Evolutionary conservation across 2,797 vertebrate genomes (phyloP), one percentile per base, ranked within the genome.

Genomic region (Nannoperca obscura): DNA sequence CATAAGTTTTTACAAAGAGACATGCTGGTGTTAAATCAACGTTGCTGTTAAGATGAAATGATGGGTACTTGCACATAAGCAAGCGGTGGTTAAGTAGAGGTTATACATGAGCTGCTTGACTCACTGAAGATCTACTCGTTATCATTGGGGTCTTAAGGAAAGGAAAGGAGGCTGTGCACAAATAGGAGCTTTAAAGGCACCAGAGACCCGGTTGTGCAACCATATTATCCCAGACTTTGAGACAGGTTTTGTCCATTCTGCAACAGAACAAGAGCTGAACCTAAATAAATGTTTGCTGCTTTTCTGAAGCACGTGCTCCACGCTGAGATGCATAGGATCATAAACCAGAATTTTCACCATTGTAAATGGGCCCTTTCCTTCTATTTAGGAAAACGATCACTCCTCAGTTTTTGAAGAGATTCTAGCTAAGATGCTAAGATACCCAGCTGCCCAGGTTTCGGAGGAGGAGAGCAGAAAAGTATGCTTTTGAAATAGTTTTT

Each of bases 1-100:
- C 0, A 47, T 6, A 61, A 7, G 13, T 61, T 78, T 64, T 55
- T 44, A 54, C 9, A 46, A 32, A 44, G 55, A n/a, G 11, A 49
- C 17, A 27, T n/a, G 40, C 34, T 60, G 59, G 49, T 81, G 15
- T 75, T 32, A 36, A 71, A 59, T 65, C 11, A 20, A 74, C 38
- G 42, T 59, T 74, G 70, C 36, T 73, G 42, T 65, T 53, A 17
- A 46, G 19, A 65, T 71, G n/a, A 53, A 58, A 59, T 74, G 13
- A 50, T 71, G 1, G 3, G 7, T 73, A 53, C 32, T 50, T 4
- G 13, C 0, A 46, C 32, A 24, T 10, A 27, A 57, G 38, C 2
- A 58, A 9, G 34, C 64, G 57, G 52, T 80, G 63, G 36, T 78
- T 57, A 30, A 17, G n/a, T 74, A n/a, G 15, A 58, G 22, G 36